Percentiles rank a stretch among this genome's conserved stretches.
Evolutionary conservation across 1,140 invertebrate species (phyloP).

Genomic region (Pseudachorutes palmiensis): DNA sequence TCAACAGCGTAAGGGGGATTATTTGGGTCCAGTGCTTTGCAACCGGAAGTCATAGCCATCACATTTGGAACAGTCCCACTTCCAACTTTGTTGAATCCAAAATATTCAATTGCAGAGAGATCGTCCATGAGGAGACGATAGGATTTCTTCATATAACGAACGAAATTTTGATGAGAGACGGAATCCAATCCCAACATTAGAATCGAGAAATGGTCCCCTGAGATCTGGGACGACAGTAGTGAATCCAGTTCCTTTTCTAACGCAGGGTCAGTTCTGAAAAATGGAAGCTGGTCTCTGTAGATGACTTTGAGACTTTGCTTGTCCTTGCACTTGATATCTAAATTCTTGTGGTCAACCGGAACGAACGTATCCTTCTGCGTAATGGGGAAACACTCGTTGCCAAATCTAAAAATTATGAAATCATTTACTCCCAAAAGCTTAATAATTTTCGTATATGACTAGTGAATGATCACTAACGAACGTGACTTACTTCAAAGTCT

Average conservation of each 20-base stretch:
- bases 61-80: constrained; percentile 42
- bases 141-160: constrained; percentile 48
- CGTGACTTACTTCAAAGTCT: background rate
- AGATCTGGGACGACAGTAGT: background rate
- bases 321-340: background rate
- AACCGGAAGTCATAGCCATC: constrained; percentile 36
- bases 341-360: background rate
- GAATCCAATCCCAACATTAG: constrained; percentile 51
- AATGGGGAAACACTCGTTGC: background rate
- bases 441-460: background rate
- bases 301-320: background rate
- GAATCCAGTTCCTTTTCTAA: background rate
- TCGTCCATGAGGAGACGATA: constrained; percentile 43
- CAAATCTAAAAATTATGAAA: background rate
- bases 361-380: background rate
- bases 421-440: background rate
- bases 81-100: constrained; percentile 42
- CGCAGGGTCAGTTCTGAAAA: background rate
- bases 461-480: background rate
- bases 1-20: background rate
- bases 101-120: constrained; percentile 41
- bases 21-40: background rate
- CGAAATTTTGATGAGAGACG: constrained; percentile 50
- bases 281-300: background rate
- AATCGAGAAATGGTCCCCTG: constrained; percentile 29